Evolutionary conservation across 2,888 invertebrate genomes (phyloP), one percentile per base, ranked within the genome.

Genomic region (Ommatoiulus sabulosus): DNA sequence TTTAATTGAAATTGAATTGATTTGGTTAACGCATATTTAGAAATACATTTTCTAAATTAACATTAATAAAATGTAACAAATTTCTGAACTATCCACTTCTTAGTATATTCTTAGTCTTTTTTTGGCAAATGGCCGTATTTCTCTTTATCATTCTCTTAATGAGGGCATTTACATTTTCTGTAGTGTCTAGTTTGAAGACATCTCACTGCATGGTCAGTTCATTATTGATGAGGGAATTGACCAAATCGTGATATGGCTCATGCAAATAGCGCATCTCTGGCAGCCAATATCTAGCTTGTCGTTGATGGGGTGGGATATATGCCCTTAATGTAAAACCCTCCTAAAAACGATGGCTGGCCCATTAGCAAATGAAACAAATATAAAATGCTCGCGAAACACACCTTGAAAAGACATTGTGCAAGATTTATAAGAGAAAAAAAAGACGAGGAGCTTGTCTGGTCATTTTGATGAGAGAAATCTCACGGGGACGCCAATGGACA

Each of bases 281-380:
- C 35, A 3, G 35, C 12, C 80, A 35, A 80, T 80, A 35, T 80
- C 35, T 8, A 80, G 80, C 12, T 35, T 80, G 10, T 80, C 12
- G 35, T 10, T 3, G 0, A 24, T 10, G 63, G 1, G 10, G 35
- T 1, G 35, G 24, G 72, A 20, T 72, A 7, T 52, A 5, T 10
- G 80, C 12, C 0, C 35, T 24, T 80, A 80, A 80, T 35, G 2
- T 80, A 12, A 80, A 35, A 80, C 80, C 35, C 35, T 20, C n/a
- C 80, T 80, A 57, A 87, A 87, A 87, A 87, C 87, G 43, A 20
- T 35, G 44, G 46, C 52, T 44, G 12, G 43, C 87, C 87, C 87
- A 87, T 87, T 87, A 87, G 87, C 52, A 87, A 87, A 87, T 87
- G 87, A 87, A 87, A 52, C 87, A 86, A 86, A 87, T 57, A 87